Percentiles rank a stretch among this genome's conserved stretches.
These are phyloP conservation scores for Drosophila setosimentum DNA, from an alignment of 2,888 invertebrate species.

Conservation along the genomic window DNA sequence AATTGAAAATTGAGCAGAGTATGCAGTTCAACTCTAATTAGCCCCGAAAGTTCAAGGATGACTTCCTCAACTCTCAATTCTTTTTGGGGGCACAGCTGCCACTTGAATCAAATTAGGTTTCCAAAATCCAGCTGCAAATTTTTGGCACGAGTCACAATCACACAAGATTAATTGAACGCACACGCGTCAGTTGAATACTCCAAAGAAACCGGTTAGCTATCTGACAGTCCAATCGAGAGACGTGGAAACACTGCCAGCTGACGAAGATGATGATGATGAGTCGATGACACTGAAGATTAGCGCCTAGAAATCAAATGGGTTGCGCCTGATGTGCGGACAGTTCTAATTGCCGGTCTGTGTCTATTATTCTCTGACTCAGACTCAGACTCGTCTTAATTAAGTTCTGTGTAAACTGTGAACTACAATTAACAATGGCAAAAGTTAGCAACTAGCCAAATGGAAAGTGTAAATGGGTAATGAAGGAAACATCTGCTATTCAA, in stretches of 20 bases:
- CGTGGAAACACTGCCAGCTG: constrained; percentile 17
- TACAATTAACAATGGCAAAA: constrained; percentile 28
- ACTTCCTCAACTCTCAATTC: constrained; percentile 34
- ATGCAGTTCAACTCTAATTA: constrained; percentile 44
- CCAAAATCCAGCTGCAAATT: constrained; percentile 39
- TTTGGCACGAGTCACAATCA: constrained; percentile 29
- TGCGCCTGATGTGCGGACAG: constrained; percentile 12
- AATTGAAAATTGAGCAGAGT: constrained; percentile 40
- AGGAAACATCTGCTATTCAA: not conserved
- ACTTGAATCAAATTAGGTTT: constrained; percentile 64
- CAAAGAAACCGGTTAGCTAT: constrained; percentile 64
- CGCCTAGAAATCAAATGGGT: constrained; percentile 27
- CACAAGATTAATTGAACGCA: constrained; percentile 82
- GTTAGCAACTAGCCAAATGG: constrained; percentile 28
- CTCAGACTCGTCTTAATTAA: constrained; percentile 55
- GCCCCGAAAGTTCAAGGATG: constrained; percentile 20
- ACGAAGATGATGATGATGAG: constrained; percentile 35
- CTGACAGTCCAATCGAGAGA: constrained; percentile 31
- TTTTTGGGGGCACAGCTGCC: constrained; percentile 36
- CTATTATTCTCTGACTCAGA: constrained; percentile 10
- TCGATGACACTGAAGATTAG: constrained; percentile 58
- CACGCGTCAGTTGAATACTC: constrained; percentile 63
- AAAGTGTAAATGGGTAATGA: constrained; percentile 27
- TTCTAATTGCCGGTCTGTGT: constrained; percentile 30
- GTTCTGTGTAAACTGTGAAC: constrained; percentile 30